Evolutionary conservation across 2,888 invertebrate species (phyloP).

Genomic region (Conomelus anceps): DNA sequence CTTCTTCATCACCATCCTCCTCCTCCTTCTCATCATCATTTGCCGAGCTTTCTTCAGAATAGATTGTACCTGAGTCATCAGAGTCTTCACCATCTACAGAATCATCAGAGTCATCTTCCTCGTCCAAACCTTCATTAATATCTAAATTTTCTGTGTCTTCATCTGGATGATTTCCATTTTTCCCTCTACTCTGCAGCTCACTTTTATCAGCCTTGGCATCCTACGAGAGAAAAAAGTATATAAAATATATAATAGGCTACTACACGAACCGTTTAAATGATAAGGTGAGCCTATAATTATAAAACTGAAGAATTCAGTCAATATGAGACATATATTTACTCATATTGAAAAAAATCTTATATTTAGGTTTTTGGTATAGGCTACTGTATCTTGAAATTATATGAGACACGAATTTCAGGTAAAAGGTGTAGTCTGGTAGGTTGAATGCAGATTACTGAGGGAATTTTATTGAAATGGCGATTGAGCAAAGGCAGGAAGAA

Average conservation of each 20-base stretch:
- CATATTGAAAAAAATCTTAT: no score
- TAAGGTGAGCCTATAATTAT: no score
- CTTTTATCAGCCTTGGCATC: neutral
- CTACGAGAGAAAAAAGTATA: neutral
- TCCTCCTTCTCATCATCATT: conserved; percentile 44
- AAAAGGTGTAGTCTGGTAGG: no score
- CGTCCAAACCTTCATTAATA: conserved; percentile 8
- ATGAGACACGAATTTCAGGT: no score
- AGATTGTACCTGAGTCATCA: neutral
- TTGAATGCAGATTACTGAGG: no score
- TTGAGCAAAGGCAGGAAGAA: no score
- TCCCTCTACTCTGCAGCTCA: neutral
- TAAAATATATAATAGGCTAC: neutral
- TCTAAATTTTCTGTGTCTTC: conserved; percentile 18
- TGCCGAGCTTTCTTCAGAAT: conserved; percentile 29
- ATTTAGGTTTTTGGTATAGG: no score
- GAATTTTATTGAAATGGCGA: no score
- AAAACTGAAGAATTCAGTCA: no score
- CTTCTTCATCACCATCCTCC: conserved; percentile 39
- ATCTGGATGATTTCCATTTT: neutral
- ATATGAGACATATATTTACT: no score
- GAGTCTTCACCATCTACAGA: conserved; percentile 4
- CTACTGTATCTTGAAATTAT: no score
- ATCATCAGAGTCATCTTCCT: conserved; percentile 5
- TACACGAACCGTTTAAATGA: neutral